Evolutionary conservation across 2,113 vertebrate genomes (phyloP).

Genomic region (Sebastes fasciatus): DNA sequence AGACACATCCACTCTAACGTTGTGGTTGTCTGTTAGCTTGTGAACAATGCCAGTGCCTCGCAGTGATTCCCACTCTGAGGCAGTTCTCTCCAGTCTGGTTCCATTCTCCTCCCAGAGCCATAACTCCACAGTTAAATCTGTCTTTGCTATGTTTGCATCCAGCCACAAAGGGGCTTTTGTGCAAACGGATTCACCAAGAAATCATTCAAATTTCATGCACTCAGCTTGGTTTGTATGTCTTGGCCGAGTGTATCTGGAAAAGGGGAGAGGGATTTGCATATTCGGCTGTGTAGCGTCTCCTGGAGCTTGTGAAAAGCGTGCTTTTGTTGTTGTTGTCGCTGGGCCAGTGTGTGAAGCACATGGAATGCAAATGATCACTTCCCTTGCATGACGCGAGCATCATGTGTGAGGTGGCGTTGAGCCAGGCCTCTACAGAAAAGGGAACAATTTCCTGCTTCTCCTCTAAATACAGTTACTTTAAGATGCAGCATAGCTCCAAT

Average conservation of each 20-base stretch:
- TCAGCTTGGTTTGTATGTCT: conserved; percentile 64
- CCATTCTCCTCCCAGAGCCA: conserved; percentile 55
- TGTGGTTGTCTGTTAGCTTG: conserved; percentile 68
- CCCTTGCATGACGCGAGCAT: conserved; percentile 17
- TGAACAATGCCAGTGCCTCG: conserved; percentile 26
- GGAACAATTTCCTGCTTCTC: background rate
- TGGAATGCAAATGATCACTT: conserved; percentile 61
- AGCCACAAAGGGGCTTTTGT: conserved; percentile 81
- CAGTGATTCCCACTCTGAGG: conserved; percentile 45
- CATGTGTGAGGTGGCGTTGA: background rate
- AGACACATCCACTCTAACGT: conserved; percentile 50
- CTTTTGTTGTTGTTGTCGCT: conserved; percentile 35
- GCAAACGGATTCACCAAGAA: conserved; percentile 64
- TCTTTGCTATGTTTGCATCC: conserved; percentile 59
- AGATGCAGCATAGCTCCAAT: background rate
- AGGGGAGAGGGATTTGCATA: conserved; percentile 71
- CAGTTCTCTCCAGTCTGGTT: conserved; percentile 52
- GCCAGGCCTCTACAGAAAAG: conserved; percentile 7
- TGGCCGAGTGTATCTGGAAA: conserved; percentile 59
- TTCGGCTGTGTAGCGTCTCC: conserved; percentile 37
- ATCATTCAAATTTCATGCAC: conserved; percentile 79
- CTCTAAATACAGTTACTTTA: background rate
- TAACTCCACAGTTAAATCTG: conserved; percentile 56
- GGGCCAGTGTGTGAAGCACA: conserved; percentile 31
- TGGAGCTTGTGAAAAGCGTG: conserved; percentile 39